Conservation (phyloP, 2,113 vertebrate genomes). For the Channa argus region DNA sequence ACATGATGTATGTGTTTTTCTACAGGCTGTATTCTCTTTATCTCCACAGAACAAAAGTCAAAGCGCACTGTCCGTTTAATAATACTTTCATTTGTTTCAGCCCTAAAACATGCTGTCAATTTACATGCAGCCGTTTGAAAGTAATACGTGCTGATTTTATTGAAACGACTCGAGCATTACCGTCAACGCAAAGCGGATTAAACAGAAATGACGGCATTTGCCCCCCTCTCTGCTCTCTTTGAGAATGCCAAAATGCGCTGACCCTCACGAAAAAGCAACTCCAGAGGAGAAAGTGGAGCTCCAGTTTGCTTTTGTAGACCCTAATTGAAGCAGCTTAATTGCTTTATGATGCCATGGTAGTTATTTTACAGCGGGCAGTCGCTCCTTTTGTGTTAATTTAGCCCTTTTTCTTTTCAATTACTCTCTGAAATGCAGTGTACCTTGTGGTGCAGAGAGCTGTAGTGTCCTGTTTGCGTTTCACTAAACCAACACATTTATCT, state of each 20-base stretch:
- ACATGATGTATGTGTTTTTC: not conserved
- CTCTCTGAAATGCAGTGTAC: constrained; percentile 31
- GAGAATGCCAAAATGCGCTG: constrained; percentile 65
- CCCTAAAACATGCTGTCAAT: constrained; percentile 59
- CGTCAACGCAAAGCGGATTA: constrained; percentile 72
- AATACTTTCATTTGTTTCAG: constrained; percentile 32
- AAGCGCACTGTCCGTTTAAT: constrained; percentile 17
- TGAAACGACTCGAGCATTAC: constrained; percentile 71
- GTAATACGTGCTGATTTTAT: constrained; percentile 76
- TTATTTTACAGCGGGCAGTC: constrained; percentile 68
- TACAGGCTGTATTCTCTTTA: constrained; percentile 19
- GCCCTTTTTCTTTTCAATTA: constrained; percentile 43
- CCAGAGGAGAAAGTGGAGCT: constrained; percentile 72
- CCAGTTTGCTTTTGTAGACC: constrained; percentile 73
- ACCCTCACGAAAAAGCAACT: constrained; percentile 67
- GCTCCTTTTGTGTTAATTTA: constrained; percentile 65
- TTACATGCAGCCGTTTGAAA: constrained; percentile 55
- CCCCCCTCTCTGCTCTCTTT: constrained; percentile 51
- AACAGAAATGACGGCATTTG: constrained; percentile 70
- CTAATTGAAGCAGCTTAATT: constrained; percentile 84
- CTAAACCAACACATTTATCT: constrained; percentile 25
- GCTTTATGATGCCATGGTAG: constrained; percentile 82
- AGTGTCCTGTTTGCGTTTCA: constrained; percentile 33
- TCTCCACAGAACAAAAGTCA: constrained; percentile 11
- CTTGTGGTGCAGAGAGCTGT: constrained; percentile 18